Percentiles rank a stretch among this genome's conserved stretches.
phyloP scores from a whole-genome alignment of 92 coral and sea anemone genomes.

The Parazoanthus darwini region DNA sequence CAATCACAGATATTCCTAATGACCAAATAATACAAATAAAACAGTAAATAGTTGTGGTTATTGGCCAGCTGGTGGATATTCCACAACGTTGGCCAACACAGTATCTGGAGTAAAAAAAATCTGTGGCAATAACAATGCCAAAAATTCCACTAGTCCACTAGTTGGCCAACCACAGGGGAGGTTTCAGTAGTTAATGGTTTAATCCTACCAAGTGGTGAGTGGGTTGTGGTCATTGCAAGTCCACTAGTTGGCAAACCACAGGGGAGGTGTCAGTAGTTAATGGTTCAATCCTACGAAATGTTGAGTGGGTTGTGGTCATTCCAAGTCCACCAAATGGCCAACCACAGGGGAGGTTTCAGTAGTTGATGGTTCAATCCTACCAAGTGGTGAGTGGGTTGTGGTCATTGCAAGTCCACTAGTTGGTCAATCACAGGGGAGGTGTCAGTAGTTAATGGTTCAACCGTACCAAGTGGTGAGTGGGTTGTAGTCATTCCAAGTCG shows the following conservation, averaged over 20 bases:
- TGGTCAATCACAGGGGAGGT: conserved; percentile 8
- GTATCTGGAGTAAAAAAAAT: no score
- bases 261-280: neutral
- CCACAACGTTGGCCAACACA: no score
- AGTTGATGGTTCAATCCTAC: neutral
- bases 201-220: no score
- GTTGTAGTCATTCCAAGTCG: neutral
- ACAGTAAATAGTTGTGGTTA: no score
- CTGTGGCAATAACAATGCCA: no score
- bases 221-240: neutral
- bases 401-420: conserved; percentile 1
- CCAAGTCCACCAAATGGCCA: conserved; percentile 18
- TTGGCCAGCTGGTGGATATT: no score
- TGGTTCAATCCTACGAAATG: neutral
- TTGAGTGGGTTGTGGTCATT: neutral
- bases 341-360: neutral
- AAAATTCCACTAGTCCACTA: no score
- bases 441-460: neutral
- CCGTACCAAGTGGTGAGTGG: neutral
- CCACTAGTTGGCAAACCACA: conserved; percentile 12
- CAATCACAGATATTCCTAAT: neutral
- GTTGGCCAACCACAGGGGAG: no score
- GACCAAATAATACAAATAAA: no score
- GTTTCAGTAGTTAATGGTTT: no score
- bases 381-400: no score